Base-by-base conservation (phyloP, 2,888 invertebrate species). In the Nomada fucata region DNA sequence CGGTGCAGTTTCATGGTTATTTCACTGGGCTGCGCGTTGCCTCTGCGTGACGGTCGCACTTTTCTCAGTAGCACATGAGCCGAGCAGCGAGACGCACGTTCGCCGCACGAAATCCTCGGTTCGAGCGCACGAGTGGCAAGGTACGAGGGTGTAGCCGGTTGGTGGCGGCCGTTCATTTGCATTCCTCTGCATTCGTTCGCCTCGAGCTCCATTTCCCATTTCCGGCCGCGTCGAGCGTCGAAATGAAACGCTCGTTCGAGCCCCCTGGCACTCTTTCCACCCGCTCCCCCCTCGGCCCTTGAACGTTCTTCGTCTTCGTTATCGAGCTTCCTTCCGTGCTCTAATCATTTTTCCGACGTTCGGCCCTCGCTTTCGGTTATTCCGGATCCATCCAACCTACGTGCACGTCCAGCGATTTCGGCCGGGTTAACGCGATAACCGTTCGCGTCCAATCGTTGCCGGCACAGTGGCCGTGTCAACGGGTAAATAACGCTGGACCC, bases 101-200 rank as follows among this genome's bases (percentile, higher is more conserved):
- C 63, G 59, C 60, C 69, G 18, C 70, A 23, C 57, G 69, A 65
- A 72, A 79, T 73, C 74, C 76, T 65, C 55, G 78, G 57, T 53
- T 77, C 76, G 76, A 59, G 9, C 20, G 65, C 75, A 75, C 69
- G 65, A 84, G 73, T 68, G 59, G 50, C 55, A 15, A 23, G 69
- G 73, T 63, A 75, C 76, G 77, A 76, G 67, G 76, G 47, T 68
- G 78, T 67, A 73, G 76, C 70, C 67, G 47, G 65, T 59, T 74
- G 75, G 76, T 82, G 72, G 72, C 50, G 73, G 63, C 71, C 79
- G 68, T 80, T 86, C 85, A 86, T 86, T 86, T 87, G 87, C 87
- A 87, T 87, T 85, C 87, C 83, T 81, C 83, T 73, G 81, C 71
- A 63, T 72, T 76, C 79, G 85, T 81, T 82, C 82, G 78, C 75